phyloP scores from a whole-genome alignment of 2,113 vertebrate genomes.

The Saguinus imperator region DNA sequence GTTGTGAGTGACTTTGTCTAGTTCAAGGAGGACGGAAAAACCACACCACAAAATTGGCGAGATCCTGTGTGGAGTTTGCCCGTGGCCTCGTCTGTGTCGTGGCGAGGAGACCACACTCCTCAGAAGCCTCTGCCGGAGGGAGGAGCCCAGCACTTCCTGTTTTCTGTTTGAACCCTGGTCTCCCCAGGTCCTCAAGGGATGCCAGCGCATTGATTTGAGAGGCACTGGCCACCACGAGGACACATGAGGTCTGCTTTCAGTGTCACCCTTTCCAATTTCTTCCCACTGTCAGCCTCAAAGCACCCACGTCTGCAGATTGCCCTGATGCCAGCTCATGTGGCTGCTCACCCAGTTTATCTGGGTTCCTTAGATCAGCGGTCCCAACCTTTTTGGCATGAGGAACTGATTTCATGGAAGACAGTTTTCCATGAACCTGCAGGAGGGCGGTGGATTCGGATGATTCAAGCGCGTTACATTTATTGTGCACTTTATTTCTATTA shows the following conservation, averaged over 20 bases:
- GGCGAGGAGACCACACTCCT: too few relatives aligned
- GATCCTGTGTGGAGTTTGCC: accelerated
- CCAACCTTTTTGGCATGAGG: too few relatives aligned
- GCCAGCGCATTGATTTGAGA: not conserved
- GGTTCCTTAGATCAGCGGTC: too few relatives aligned
- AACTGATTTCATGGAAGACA: too few relatives aligned
- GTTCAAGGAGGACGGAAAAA: too few relatives aligned
- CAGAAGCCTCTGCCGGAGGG: too few relatives aligned
- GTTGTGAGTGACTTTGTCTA: not conserved
- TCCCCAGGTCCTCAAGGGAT: not conserved
- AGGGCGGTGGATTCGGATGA: too few relatives aligned
- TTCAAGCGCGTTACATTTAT: too few relatives aligned
- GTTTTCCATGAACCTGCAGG: too few relatives aligned
- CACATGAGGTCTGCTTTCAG: accelerated
- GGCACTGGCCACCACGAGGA: not conserved
- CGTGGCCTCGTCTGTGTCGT: not conserved
- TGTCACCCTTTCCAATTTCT: not conserved
- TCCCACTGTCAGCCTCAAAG: not conserved
- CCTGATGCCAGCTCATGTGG: too few relatives aligned
- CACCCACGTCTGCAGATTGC: accelerated
- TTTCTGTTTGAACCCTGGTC: not conserved
- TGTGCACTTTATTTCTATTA: too few relatives aligned
- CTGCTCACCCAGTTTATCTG: not conserved
- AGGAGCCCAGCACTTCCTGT: too few relatives aligned
- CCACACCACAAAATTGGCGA: not conserved